These are phyloP conservation scores for Thyatira batis DNA, from an alignment of 2,888 invertebrate species.

Conservation along the genomic window DNA sequence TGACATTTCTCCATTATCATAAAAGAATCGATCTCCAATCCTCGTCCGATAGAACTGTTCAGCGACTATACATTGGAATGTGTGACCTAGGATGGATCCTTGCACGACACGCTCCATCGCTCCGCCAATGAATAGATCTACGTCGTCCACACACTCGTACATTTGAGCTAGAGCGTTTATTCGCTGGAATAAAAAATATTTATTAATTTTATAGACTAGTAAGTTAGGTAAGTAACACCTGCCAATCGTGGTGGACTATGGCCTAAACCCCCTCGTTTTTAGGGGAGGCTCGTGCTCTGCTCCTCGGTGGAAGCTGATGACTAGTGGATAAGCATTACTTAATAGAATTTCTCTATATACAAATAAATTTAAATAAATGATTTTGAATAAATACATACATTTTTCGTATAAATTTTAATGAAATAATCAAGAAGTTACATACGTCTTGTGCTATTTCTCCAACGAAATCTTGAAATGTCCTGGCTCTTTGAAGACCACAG, in stretches of 20 bases:
- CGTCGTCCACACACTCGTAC: slow-evolving; percentile 91
- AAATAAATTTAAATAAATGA: too few relatives aligned
- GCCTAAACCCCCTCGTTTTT: too few relatives aligned
- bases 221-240: too few relatives aligned
- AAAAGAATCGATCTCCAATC: slow-evolving; percentile 93
- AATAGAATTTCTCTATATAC: too few relatives aligned
- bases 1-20: slow-evolving; percentile 85
- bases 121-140: slow-evolving; percentile 93
- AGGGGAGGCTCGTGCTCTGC: too few relatives aligned
- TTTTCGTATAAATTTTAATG: too few relatives aligned
- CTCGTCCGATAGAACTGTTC: slow-evolving; percentile 94
- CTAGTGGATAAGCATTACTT: too few relatives aligned
- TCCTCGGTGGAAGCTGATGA: too few relatives aligned
- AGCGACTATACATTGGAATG: slow-evolving; percentile 93
- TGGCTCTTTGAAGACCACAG: slow-evolving; percentile 87
- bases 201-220: too few relatives aligned
- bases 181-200: slow-evolving; percentile 64
- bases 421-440: slow-evolving; percentile 49
- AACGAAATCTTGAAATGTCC: slow-evolving; percentile 86
- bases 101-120: slow-evolving; percentile 89
- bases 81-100: slow-evolving; percentile 92
- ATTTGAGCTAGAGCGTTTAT: slow-evolving; percentile 84
- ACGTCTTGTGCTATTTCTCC: slow-evolving; percentile 86
- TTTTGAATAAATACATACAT: too few relatives aligned
- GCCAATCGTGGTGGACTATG: too few relatives aligned